Percentiles rank a stretch among this genome's conserved stretches.
These are phyloP conservation scores for Saccostrea glomerata DNA, from an alignment of 1,140 invertebrate species.

Conservation along the genomic window DNA sequence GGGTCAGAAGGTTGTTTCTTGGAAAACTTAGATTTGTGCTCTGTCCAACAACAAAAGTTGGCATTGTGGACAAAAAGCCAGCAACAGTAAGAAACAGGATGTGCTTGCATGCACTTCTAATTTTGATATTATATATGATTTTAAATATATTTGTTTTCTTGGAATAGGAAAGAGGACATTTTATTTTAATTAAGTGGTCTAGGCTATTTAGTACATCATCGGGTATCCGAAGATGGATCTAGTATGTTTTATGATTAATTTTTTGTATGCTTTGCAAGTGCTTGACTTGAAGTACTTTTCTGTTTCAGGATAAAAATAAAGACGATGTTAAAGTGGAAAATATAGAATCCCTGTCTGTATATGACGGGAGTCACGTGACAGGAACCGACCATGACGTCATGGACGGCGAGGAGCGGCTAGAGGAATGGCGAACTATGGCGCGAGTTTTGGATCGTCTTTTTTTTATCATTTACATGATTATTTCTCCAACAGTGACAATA, in stretches of 20 bases:
- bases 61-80: not conserved
- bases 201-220: too few relatives aligned
- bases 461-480: conserved; percentile 4
- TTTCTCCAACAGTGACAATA: conserved; percentile 2
- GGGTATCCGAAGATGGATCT: not conserved
- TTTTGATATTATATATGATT: not conserved
- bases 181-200: too few relatives aligned
- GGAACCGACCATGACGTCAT: not conserved
- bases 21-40: not conserved
- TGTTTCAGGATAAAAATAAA: not conserved
- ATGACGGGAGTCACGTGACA: not conserved
- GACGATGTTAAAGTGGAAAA: not conserved
- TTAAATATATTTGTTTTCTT: not conserved
- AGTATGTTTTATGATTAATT: not conserved
- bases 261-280: not conserved
- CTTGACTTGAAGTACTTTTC: not conserved
- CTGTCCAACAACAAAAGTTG: not conserved
- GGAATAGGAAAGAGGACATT: not conserved
- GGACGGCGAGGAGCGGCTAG: not conserved
- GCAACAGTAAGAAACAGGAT: not conserved
- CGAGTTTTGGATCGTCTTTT: conserved; percentile 1
- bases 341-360: not conserved
- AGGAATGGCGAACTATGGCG: not conserved
- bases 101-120: not conserved
- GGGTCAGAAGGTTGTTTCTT: not conserved